These are phyloP conservation scores for Tokudaia muenninki DNA, from an alignment of 2,797 vertebrate species.

Conservation along the genomic window DNA sequence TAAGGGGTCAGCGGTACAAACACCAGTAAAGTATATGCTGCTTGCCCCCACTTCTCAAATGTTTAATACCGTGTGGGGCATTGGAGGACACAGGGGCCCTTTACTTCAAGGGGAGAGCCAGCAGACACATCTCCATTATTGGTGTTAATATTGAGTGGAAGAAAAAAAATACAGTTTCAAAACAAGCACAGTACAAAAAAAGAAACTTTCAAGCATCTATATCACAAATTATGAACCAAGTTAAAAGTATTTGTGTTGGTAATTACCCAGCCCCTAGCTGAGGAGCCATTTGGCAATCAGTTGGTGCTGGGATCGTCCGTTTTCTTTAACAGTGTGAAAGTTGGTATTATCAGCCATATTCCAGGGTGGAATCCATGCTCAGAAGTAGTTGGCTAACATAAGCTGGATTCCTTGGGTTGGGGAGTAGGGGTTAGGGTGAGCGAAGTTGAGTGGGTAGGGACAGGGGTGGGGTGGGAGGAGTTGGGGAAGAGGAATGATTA, in stretches of 20 bases:
- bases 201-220: slow-evolving; percentile 31
- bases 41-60: neutral
- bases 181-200: neutral
- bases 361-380: neutral
- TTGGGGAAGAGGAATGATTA: too few relatives aligned
- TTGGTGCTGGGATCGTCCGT: neutral
- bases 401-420: neutral
- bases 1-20: slow-evolving; percentile 5
- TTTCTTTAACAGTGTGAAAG: neutral
- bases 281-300: neutral
- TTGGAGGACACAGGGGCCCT: neutral
- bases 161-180: slow-evolving; percentile 7
- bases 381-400: neutral
- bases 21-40: neutral
- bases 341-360: neutral
- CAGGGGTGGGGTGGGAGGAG: neutral
- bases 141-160: neutral
- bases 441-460: neutral
- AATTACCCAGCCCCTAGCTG: neutral
- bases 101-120: neutral
- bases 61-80: neutral
- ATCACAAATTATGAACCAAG: neutral
- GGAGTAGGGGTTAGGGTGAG: too few relatives aligned
- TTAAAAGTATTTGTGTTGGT: neutral
- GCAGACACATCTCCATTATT: neutral